Evolutionary conservation across 2,797 vertebrate genomes (phyloP).

Genomic region (Lacerta agilis): DNA sequence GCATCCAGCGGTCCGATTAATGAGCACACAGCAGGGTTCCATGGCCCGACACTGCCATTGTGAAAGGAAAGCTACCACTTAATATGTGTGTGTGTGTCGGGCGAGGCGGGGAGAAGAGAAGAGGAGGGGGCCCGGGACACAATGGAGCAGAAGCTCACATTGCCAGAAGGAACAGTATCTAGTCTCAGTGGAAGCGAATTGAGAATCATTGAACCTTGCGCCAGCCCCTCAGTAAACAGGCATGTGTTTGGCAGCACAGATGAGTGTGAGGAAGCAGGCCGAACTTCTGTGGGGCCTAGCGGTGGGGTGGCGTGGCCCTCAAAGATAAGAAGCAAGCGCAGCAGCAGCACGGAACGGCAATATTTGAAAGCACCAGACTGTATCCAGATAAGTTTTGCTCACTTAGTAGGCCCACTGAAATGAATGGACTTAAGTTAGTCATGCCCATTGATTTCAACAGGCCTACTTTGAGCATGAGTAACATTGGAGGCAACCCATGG

Average conservation of each 20-base stretch:
- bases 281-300: background rate
- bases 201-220: background rate
- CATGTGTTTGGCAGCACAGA: background rate
- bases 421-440: too few species aligned
- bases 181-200: background rate
- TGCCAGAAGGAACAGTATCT: background rate
- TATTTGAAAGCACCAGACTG: too few species aligned
- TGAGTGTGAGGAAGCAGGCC: background rate
- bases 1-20: background rate
- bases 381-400: background rate
- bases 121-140: background rate
- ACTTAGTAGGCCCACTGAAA: too few species aligned
- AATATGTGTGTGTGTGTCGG: background rate
- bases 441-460: too few species aligned
- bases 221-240: background rate
- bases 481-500: background rate
- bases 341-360: background rate
- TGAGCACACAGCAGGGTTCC: background rate
- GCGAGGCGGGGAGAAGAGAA: too few species aligned
- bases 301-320: background rate
- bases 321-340: background rate
- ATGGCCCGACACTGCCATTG: background rate
- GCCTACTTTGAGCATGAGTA: too few species aligned
- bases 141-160: background rate
- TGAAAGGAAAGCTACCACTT: background rate